Evolutionary conservation across 2,888 invertebrate genomes (phyloP), one percentile per base, ranked within the genome.

Genomic region (Rhingia rostrata): DNA sequence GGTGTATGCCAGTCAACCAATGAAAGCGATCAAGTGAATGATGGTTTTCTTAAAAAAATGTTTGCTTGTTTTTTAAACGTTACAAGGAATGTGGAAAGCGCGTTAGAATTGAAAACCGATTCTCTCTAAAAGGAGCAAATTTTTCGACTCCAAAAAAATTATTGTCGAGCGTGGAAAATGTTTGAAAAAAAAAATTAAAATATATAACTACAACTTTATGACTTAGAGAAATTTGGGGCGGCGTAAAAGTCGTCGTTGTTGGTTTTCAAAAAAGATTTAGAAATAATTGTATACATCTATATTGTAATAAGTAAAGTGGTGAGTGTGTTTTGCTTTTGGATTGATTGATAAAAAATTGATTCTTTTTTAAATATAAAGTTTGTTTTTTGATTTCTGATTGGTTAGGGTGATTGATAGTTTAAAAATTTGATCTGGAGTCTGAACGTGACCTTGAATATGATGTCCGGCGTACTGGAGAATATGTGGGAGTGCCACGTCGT

Each of bases 401-500:
- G 64, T 80, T 77, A 66, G 58, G 81, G 49, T 73, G 63, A 75
- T 66, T 70, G 61, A 56, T 67, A 67, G 37, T 78, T 88, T 90
- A 90, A 88, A 92, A 92, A 88, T 91, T 93, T 91, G 93, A 93
- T 89, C 93, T 93, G 87, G 94, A 94, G 90, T 95, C 94, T 88
- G 96, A 95, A 92, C 96, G 94, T 89, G 95, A 95, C 90, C 95
- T 94, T 88, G 96, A 95, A 93, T 96, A 96, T 91, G 95, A 95
- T 92, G 89, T 88, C 73, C 97, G 95, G 77, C 96, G 95, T 89
- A 97, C 96, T 58, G 98, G 98, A 82, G 98, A 97, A 93, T 98
- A 98, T 37, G 97, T 97, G 66, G 98, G 98, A 86, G 97, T 96
- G 86, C 97, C 97, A 88, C 98, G 94, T 86, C 96, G 94, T 78